Conservation (phyloP, 2,113 vertebrate species). For the Lycaon pictus region DNA sequence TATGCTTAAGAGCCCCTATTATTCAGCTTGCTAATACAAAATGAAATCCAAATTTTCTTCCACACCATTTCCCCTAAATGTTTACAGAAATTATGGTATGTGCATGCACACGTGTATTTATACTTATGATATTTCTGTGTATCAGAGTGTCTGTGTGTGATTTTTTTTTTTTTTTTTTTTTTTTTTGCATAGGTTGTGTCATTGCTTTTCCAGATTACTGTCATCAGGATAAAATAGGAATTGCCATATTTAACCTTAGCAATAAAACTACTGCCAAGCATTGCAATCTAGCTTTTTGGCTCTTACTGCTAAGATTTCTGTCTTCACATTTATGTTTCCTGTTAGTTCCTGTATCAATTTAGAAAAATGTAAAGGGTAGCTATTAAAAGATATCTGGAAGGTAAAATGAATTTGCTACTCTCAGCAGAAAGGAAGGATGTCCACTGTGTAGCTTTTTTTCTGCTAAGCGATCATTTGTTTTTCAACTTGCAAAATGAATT, state of each 20-base stretch:
- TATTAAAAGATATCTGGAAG: constrained; percentile 76
- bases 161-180: background rate
- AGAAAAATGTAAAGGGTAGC: constrained; percentile 79
- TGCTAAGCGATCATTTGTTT: constrained; percentile 65
- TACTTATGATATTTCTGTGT: background rate
- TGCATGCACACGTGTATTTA: background rate
- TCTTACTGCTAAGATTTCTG: constrained; percentile 74
- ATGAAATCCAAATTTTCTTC: constrained; percentile 26
- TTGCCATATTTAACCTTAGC: constrained; percentile 74
- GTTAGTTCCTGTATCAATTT: constrained; percentile 71
- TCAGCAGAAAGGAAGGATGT: constrained; percentile 63
- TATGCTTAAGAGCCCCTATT: constrained; percentile 21
- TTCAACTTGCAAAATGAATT: constrained; percentile 69
- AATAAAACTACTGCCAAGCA: constrained; percentile 73
- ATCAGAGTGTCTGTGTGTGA: background rate
- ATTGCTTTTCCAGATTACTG: constrained; percentile 63
- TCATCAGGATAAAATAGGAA: constrained; percentile 64
- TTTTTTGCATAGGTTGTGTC: constrained; percentile 25
- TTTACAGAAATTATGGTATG: background rate
- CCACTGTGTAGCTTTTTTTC: background rate
- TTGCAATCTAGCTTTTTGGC: constrained; percentile 71
- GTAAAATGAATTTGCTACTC: constrained; percentile 64
- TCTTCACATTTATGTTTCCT: constrained; percentile 78
- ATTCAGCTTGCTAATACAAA: constrained; percentile 40
- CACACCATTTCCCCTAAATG: background rate